Conservation (phyloP, 2,113 vertebrate genomes). For the Rhinogobius similis region DNA sequence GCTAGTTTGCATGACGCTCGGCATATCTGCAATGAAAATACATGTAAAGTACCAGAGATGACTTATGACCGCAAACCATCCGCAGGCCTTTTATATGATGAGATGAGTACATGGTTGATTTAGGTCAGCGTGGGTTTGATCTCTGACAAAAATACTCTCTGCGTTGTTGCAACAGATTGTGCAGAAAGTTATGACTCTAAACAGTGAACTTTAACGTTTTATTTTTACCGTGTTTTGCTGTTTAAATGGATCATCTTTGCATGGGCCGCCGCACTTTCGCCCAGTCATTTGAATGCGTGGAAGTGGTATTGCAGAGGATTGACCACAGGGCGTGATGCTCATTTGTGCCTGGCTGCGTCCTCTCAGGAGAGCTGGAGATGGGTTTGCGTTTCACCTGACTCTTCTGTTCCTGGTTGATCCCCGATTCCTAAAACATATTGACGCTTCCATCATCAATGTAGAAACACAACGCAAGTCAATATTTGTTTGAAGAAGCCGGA, state of each 20-base stretch:
- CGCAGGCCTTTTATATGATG: slow-evolving; percentile 32
- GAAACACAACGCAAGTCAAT: background rate
- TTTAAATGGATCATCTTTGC: slow-evolving; percentile 12
- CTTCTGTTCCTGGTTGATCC: background rate
- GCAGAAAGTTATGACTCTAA: background rate
- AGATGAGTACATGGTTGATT: slow-evolving; percentile 19
- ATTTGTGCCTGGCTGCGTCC: slow-evolving; percentile 27
- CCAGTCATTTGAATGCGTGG: slow-evolving; percentile 69
- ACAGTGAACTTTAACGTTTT: background rate
- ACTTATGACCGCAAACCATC: slow-evolving; percentile 59
- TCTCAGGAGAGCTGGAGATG: slow-evolving; percentile 10
- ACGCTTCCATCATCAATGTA: background rate
- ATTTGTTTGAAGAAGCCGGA: background rate
- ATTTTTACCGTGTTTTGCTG: background rate
- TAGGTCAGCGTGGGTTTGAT: slow-evolving; percentile 12
- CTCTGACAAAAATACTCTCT: background rate
- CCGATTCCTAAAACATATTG: background rate
- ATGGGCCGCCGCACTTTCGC: background rate
- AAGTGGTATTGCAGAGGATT: slow-evolving; percentile 60
- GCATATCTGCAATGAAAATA: slow-evolving; percentile 75
- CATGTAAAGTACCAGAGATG: slow-evolving; percentile 73
- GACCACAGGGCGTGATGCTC: slow-evolving; percentile 52
- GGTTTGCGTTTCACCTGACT: background rate
- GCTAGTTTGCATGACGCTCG: slow-evolving; percentile 69
- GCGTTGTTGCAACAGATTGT: background rate